These are phyloP conservation scores for Microctenopoma steveboyesi DNA, from an alignment of 2,797 vertebrate genomes.

Conservation along the genomic window DNA sequence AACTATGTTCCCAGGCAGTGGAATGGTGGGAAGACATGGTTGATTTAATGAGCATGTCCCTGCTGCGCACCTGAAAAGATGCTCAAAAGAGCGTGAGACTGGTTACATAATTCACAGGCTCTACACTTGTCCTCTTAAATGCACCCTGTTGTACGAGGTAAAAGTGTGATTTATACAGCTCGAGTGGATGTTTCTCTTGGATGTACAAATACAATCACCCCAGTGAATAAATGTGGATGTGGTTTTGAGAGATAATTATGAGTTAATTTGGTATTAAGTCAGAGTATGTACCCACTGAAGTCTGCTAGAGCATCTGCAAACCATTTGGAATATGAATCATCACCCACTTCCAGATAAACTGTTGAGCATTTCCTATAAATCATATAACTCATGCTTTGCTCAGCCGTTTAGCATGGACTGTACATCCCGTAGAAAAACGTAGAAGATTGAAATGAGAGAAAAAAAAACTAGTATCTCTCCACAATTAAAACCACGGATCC, in stretches of 20 bases:
- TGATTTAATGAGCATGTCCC: conserved; percentile 40
- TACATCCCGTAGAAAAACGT: conserved; percentile 28
- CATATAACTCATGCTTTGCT: conserved; percentile 58
- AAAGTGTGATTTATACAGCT: conserved; percentile 36
- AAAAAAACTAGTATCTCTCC: conserved; percentile 29
- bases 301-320: conserved; percentile 65
- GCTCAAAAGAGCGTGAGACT: conserved; percentile 14
- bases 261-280: conserved; percentile 56
- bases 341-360: conserved; percentile 67
- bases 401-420: conserved; percentile 31
- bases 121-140: conserved; percentile 21
- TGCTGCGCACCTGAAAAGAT: conserved; percentile 49
- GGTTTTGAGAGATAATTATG: conserved; percentile 59
- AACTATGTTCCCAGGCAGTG: conserved; percentile 51
- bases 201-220: conserved; percentile 51
- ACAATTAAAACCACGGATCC: conserved; percentile 37
- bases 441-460: conserved; percentile 43
- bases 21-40: conserved; percentile 28
- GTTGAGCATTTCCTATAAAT: conserved; percentile 70
- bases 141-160: not conserved
- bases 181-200: conserved; percentile 28
- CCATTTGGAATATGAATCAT: conserved; percentile 75
- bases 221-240: conserved; percentile 59
- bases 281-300: conserved; percentile 48
- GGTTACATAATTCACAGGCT: conserved; percentile 17